A percentile compares a stretch with the other conserved stretches of the same genome.
phyloP scores from a whole-genome alignment of 2,888 invertebrate species.

The Calliopum simillimum region DNA sequence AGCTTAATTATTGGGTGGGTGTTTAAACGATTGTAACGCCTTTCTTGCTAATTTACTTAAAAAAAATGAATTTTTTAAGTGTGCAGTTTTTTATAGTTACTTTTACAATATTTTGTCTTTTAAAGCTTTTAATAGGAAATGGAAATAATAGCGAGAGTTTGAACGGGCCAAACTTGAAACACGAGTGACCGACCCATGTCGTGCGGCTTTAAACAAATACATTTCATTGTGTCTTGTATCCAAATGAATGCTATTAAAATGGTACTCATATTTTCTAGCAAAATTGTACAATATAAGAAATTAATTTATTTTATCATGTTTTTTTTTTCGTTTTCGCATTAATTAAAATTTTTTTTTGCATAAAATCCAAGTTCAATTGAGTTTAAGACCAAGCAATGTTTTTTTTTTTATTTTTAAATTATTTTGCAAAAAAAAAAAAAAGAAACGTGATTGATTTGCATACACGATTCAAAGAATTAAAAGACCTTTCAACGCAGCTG shows the following conservation, averaged over 20 bases:
- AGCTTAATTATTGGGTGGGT: no score
- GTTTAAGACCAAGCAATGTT: not conserved
- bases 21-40: no score
- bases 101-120: no score
- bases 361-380: not conserved
- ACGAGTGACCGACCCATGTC: not conserved
- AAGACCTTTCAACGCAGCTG: not conserved
- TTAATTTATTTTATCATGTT: no score
- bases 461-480: not conserved
- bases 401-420: not conserved
- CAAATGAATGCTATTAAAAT: slow-evolving; percentile 8
- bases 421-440: not conserved
- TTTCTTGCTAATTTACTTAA: no score
- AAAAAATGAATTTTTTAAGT: no score
- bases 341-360: slow-evolving; percentile 4
- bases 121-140: no score
- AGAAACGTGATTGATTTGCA: slow-evolving; percentile 19
- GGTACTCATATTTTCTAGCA: not conserved
- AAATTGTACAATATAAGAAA: not conserved
- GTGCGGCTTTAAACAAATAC: not conserved
- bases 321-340: not conserved
- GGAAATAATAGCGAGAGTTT: no score
- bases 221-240: not conserved
- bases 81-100: no score
- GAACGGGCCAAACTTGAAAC: not conserved